Evolutionary conservation across 35 echinoderm and acorn worm genomes (phyloP).

Genomic region (Stichopus chloronotus): DNA sequence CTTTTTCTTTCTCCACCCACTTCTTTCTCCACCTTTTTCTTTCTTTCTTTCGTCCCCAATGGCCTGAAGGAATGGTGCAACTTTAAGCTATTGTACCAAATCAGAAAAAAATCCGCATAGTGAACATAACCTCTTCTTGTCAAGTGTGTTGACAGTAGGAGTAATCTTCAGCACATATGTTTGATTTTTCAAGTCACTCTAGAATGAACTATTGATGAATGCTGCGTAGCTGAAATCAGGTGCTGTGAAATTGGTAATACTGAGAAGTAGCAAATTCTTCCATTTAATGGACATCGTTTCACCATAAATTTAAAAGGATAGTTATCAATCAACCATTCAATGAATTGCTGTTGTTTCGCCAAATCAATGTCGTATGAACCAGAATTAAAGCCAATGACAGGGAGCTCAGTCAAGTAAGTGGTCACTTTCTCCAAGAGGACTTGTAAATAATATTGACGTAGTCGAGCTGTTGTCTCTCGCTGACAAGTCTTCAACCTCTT

Average conservation of each 20-base stretch:
- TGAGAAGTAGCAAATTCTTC: conserved; percentile 25
- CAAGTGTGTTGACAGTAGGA: conserved; percentile 39
- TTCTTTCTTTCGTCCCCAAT: conserved; percentile 35
- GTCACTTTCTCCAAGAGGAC: background rate
- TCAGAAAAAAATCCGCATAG: conserved; percentile 31
- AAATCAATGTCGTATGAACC: background rate
- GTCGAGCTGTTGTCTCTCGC: background rate
- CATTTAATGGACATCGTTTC: conserved; percentile 49
- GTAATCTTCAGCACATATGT: background rate
- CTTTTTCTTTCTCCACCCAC: background rate
- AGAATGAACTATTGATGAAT: conserved; percentile 53
- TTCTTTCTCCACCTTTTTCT: background rate
- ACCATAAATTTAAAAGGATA: conserved; percentile 29
- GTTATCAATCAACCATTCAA: conserved; percentile 1
- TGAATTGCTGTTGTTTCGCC: background rate
- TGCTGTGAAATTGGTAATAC: conserved; percentile 51
- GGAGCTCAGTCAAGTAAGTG: background rate
- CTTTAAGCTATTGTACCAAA: conserved; percentile 33
- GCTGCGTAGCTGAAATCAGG: conserved; percentile 35
- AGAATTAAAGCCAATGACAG: background rate
- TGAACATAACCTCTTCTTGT: conserved; percentile 12
- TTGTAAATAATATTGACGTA: background rate
- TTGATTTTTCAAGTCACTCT: conserved; percentile 14
- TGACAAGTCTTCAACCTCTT: conserved; percentile 3
- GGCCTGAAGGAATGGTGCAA: conserved; percentile 63